Base-by-base conservation (phyloP, 2,113 vertebrate genomes). In the Kobus ellipsiprymnus region DNA sequence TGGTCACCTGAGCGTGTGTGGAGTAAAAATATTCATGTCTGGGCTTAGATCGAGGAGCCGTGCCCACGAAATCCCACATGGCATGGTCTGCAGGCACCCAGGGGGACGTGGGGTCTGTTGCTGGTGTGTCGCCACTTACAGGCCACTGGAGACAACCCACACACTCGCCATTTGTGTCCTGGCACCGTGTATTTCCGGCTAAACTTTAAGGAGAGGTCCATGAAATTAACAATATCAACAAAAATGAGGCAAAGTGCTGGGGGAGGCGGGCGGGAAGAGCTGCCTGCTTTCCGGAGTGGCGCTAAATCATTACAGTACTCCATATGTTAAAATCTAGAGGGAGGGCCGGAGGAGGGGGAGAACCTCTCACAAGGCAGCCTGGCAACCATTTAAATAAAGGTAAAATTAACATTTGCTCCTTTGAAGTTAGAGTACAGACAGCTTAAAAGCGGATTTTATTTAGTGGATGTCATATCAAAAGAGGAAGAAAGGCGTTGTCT, bases 401-500 rank as follows among this genome's bases (percentile, higher is more conserved):
- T 17, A 95, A 96, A 94, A 97, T 94, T 62, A 55, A 62, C 33
- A 30, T 30, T 33, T 59, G 16, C 71, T 94, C 85, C 95, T 81
- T 97, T 97, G 91, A 97, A 29, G 95, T 59, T 29, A 67, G 83
- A 60, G 15, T 0, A 9, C 60, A 62, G 95, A n/a, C 83, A 57
- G 78, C 93, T 97, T 95, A 25, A 85, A 97, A 86, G 92, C 77
- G 54, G 87, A 80, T 98, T 98, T 98, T 13, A 78, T 60, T 30
- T 94, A 5, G 90, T 92, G 0, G 30, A 15, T 78, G n/a, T 44
- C 67, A 1, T 1, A 57, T 17, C 86, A 29, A 95, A 95, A 97
- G n/a, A 25, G 52, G 30, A 62, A 84, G 88, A 94, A 90, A 92
- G 57, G 81, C 1, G 12, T 44, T 62, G 46, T 33, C 82, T 94